A percentile compares a stretch with the other conserved stretches of the same genome.
Conservation (phyloP, 2,888 invertebrate species). For the Masnerella sp. region DNA sequence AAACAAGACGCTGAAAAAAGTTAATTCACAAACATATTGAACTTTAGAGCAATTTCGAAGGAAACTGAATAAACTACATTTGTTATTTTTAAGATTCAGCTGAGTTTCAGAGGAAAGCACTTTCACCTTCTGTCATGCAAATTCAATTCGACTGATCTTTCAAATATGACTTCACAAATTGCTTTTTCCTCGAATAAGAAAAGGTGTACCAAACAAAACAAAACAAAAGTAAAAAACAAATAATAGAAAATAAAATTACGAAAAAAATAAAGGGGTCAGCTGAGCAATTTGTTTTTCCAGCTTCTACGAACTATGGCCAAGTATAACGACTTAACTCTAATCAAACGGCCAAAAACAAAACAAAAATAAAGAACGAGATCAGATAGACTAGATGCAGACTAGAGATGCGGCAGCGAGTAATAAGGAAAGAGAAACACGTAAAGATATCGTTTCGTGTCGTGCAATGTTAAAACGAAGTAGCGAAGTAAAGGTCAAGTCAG, state of each 20-base stretch:
- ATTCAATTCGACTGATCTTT: slow-evolving; percentile 6
- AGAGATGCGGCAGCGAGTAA: slow-evolving; percentile 11
- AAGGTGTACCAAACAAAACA: neutral
- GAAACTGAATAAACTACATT: too few species aligned
- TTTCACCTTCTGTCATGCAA: slow-evolving; percentile 15
- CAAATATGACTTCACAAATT: slow-evolving; percentile 30
- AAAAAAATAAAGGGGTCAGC: neutral
- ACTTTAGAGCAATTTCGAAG: too few species aligned
- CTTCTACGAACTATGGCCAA: neutral
- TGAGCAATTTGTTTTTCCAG: neutral
- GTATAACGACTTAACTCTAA: neutral
- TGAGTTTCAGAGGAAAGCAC: slow-evolving; percentile 2
- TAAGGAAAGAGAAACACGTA: slow-evolving; percentile 2
- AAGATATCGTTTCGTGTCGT: slow-evolving; percentile 12
- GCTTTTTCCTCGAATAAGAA: neutral
- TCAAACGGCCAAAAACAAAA: slow-evolving; percentile 3
- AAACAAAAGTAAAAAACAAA: neutral
- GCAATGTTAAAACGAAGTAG: slow-evolving; percentile 30
- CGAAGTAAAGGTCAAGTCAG: slow-evolving; percentile 12
- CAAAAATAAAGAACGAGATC: neutral
- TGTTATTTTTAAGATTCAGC: too few species aligned
- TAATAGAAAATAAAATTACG: neutral
- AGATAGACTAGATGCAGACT: neutral
- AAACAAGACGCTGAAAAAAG: too few species aligned
- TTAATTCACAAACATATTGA: too few species aligned